Evolutionary conservation across 2,888 invertebrate species (phyloP), one percentile per base, ranked within the genome.

Genomic region (Gastrophysa polygoni): DNA sequence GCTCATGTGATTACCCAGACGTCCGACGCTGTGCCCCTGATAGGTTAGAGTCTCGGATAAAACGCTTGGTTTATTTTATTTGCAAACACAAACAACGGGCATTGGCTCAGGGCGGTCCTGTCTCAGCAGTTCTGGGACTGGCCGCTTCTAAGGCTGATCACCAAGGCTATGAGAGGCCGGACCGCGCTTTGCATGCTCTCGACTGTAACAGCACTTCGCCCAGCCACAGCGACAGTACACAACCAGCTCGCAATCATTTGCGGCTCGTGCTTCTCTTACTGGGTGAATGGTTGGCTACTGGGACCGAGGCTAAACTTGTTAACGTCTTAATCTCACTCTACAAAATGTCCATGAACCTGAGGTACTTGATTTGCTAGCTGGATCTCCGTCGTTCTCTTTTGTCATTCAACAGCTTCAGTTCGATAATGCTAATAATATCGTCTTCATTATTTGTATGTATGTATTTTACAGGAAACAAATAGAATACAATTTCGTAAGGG

Each of bases 1-100:
- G 95, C 96, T 83, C 96, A 98, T 88, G 95, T 96, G 85, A 95
- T 98, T 88, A 98, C 98, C 84, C 95, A 95, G 88, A 97, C 98
- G 84, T 98, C 98, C 84, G 98, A 98, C 86, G 97, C 98, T 82
- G 93, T 98, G 85, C 98, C 98, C 83, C 90, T 98, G 83, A 95
- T 98, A 93, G 98, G 98, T 96, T 81, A 81, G 82, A 78, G 72
- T 77, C 74, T 72, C 75, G 76, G 76, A 72, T 72, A 69, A 68
- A 68, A 62, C 67, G 64, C 58, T 70, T 72, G 66, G 71, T 71
- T 73, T 71, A 69, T 76, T 78, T 78, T 74, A 77, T 78, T 79
- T 78, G 75, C 77, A 77, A 75, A 75, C 73, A 75, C 72, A 68
- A 70, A 38, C 70, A 68, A 71, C 68, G 73, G 73, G 73, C 73